Conservation (phyloP, 2,113 vertebrate genomes). For the Odobenus rosmarus region DNA sequence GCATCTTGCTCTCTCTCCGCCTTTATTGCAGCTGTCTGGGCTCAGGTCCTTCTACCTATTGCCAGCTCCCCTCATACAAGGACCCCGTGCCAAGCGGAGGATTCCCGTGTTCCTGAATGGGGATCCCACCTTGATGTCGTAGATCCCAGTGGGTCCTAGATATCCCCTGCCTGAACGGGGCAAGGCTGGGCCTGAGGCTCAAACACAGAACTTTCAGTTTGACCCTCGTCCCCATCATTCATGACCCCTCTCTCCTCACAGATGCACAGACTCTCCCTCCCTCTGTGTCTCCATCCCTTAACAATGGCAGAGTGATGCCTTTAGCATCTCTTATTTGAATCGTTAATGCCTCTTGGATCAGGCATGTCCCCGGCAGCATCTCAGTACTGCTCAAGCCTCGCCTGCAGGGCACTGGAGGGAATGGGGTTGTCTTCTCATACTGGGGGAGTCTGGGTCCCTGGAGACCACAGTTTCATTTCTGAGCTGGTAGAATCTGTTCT, state of each 20-base stretch:
- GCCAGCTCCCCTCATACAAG: background rate
- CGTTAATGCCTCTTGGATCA: background rate
- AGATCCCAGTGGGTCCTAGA: background rate
- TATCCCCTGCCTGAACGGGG: background rate
- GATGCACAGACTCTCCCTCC: background rate
- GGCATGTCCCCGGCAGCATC: background rate
- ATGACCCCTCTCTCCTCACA: background rate
- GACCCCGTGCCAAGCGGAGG: background rate
- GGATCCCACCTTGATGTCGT: background rate
- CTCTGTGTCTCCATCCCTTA: background rate
- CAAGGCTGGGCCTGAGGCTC: background rate
- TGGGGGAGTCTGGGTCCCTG: background rate
- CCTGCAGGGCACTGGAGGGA: background rate
- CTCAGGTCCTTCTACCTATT: background rate
- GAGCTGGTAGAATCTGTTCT: background rate
- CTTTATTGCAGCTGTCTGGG: rapidly evolving
- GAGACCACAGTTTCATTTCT: background rate
- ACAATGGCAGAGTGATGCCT: background rate
- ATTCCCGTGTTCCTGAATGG: background rate
- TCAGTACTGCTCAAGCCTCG: background rate
- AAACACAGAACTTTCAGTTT: background rate
- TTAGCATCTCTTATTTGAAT: background rate
- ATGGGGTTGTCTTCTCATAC: background rate
- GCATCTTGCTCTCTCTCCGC: background rate
- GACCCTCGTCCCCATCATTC: background rate